Conservation (phyloP, 2,113 vertebrate species). For the Nanorana parkeri region DNA sequence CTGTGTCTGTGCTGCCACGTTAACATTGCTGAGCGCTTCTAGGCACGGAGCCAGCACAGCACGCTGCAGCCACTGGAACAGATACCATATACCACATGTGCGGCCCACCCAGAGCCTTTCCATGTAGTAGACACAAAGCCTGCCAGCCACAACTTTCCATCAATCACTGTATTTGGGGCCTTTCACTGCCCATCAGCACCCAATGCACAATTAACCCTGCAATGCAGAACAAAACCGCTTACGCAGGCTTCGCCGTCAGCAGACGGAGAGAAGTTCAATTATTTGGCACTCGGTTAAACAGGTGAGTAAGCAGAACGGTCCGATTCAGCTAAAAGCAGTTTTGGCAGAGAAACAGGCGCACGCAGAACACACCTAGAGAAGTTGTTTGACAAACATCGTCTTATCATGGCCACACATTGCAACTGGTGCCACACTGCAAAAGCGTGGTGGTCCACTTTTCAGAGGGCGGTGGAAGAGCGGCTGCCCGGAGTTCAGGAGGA, state of each 20-base stretch:
- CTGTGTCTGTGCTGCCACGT: conserved; percentile 47
- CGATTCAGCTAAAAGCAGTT: too few species aligned
- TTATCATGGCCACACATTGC: too few species aligned
- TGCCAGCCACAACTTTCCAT: neutral
- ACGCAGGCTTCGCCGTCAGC: neutral
- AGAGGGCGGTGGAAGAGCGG: too few species aligned
- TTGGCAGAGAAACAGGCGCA: too few species aligned
- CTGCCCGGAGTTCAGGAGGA: too few species aligned
- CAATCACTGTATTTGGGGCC: neutral
- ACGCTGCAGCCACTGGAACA: conserved; percentile 15
- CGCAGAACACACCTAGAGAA: too few species aligned
- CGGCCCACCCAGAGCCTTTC: conserved; percentile 13
- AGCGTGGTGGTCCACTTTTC: too few species aligned
- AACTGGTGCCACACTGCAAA: too few species aligned
- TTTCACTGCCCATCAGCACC: neutral
- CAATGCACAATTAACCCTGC: neutral
- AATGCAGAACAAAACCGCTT: neutral
- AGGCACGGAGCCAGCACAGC: conserved; percentile 39
- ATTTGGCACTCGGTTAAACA: too few species aligned
- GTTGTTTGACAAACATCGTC: too few species aligned
- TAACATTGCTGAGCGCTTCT: conserved; percentile 40
- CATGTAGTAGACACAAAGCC: neutral
- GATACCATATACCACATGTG: neutral
- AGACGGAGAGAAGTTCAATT: neutral
- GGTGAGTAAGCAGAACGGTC: too few species aligned